Conservation (phyloP, 2,113 vertebrate species). For the Scolopax mira region DNA sequence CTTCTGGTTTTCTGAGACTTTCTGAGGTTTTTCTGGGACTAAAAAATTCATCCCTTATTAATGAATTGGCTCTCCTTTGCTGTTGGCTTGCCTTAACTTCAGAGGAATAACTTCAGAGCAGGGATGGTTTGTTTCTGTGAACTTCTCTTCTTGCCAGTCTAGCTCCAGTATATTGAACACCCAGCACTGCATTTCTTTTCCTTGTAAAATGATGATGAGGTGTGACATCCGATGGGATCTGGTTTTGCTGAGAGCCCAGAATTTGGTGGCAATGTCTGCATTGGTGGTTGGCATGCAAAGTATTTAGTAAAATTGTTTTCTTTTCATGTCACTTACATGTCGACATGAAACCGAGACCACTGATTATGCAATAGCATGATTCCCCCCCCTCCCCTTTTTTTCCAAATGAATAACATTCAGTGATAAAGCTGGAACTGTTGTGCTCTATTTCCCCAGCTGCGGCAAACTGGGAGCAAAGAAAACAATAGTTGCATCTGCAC, state of each 20-base stretch:
- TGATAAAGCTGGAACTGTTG: background rate
- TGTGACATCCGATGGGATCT: background rate
- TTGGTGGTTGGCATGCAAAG: background rate
- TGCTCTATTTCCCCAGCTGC: constrained; percentile 41
- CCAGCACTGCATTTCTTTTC: background rate
- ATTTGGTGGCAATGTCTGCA: background rate
- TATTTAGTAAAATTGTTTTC: background rate
- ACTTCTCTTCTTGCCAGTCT: background rate
- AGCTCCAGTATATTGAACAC: background rate
- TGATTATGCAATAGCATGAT: background rate
- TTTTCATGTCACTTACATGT: background rate
- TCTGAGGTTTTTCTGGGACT: too few relatives aligned
- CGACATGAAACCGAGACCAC: background rate
- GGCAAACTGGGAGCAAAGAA: background rate
- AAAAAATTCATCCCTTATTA: background rate
- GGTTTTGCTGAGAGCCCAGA: background rate
- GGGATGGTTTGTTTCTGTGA: background rate
- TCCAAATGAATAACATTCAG: background rate
- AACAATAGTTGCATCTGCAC: background rate
- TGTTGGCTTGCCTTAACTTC: background rate
- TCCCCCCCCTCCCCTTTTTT: background rate
- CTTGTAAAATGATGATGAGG: background rate
- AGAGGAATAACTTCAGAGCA: background rate
- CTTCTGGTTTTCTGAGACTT: background rate
- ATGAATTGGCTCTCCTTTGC: background rate